These are phyloP conservation scores for Smutsia gigantea DNA, from an alignment of 2,797 vertebrate genomes.

Conservation along the genomic window DNA sequence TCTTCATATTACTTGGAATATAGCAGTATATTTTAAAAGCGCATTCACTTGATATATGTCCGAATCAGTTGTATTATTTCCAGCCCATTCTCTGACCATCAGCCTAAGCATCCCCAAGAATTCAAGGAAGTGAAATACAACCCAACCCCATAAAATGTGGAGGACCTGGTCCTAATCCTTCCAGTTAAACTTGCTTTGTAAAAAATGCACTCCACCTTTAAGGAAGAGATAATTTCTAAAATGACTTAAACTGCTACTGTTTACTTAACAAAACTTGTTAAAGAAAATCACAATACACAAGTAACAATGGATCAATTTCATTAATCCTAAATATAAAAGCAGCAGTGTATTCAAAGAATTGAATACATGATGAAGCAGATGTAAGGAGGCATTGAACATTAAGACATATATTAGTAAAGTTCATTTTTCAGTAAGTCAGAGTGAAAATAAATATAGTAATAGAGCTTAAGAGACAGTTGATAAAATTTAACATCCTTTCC, in stretches of 20 bases:
- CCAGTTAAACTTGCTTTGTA: not conserved
- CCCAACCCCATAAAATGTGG: not conserved
- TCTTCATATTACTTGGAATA: not conserved
- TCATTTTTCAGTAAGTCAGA: not conserved
- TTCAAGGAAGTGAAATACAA: not conserved
- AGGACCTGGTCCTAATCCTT: not conserved
- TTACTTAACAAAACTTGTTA: not conserved
- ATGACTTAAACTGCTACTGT: not conserved
- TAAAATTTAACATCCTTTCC: not conserved
- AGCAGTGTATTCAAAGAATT: not conserved
- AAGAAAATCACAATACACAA: not conserved
- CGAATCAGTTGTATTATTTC: not conserved
- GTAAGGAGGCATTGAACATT: not conserved
- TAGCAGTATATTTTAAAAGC: not conserved
- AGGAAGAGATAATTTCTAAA: constrained; percentile 20
- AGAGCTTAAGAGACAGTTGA: not conserved
- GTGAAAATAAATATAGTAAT: not conserved
- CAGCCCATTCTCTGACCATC: not conserved
- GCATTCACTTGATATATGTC: not conserved
- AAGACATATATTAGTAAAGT: not conserved
- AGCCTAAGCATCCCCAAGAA: not conserved
- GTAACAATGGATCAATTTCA: not conserved
- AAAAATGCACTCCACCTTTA: not conserved
- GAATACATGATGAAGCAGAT: not conserved
- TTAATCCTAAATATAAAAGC: not conserved